Conservation (phyloP, 2,888 invertebrate species). For the Thysanoteuthis rhombus region DNA sequence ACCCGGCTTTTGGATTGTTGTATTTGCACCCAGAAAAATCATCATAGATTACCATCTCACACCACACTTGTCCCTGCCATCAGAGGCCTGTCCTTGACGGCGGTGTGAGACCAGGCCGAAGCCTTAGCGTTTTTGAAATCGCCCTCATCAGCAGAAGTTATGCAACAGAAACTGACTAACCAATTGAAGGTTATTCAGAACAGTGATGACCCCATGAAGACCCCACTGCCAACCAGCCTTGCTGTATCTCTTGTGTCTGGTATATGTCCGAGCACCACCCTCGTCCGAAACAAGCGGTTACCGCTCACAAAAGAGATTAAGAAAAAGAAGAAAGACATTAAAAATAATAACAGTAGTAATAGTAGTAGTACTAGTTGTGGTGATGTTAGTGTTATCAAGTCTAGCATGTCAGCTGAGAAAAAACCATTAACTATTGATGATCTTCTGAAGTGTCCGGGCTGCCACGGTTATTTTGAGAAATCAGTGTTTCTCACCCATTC, state of each 20-base stretch:
- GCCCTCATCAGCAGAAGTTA: background rate
- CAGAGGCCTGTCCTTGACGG: background rate
- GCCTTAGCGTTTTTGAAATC: background rate
- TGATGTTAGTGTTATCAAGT: background rate
- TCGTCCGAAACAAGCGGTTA: background rate
- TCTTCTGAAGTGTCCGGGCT: background rate
- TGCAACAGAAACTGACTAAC: constrained; percentile 29
- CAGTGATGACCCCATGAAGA: constrained; percentile 23
- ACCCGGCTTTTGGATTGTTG: background rate
- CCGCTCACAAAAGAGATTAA: constrained; percentile 20
- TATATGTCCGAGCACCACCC: background rate
- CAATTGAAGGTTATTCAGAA: constrained; percentile 14
- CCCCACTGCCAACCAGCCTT: background rate
- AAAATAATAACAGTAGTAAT: background rate
- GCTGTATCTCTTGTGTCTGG: constrained; percentile 19
- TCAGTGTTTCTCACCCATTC: background rate
- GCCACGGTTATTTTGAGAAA: constrained; percentile 22
- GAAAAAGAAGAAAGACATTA: background rate
- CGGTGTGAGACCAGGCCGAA: background rate
- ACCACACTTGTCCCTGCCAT: background rate
- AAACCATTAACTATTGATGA: constrained; percentile 23
- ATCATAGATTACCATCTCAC: background rate
- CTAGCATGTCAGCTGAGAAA: background rate
- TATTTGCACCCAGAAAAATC: background rate
- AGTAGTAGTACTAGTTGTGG: background rate